Conservation (phyloP, 2,797 vertebrate genomes). For the Enteromius unitaeniatus region DNA sequence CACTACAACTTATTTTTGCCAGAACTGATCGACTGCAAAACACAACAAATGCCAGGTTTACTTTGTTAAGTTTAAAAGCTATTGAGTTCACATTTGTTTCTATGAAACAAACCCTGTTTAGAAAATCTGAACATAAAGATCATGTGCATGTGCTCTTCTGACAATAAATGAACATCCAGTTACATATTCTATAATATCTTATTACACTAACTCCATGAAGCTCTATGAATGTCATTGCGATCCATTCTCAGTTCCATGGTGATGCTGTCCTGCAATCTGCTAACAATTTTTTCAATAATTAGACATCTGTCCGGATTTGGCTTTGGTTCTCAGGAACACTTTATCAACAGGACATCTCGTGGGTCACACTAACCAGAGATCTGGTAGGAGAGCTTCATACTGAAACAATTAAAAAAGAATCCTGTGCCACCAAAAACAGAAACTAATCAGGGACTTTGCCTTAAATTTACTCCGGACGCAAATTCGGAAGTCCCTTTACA, state of each 20-base stretch:
- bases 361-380: conserved; percentile 54
- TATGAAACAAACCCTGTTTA: neutral
- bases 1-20: conserved; percentile 25
- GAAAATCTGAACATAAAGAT: neutral
- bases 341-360: conserved; percentile 51
- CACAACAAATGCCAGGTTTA: neutral
- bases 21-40: neutral
- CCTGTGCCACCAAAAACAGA: conserved; percentile 64
- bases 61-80: neutral
- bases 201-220: neutral
- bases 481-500: conserved; percentile 54
- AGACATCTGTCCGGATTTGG: conserved; percentile 30
- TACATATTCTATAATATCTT: neutral
- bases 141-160: neutral
- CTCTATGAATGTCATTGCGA: neutral
- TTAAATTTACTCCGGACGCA: conserved; percentile 58
- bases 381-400: conserved; percentile 49
- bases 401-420: conserved; percentile 60
- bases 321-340: conserved; percentile 40
- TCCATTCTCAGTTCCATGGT: neutral
- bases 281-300: conserved; percentile 7
- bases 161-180: neutral
- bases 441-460: conserved; percentile 67
- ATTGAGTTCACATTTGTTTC: neutral
- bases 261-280: conserved; percentile 20